Evolutionary conservation across 2,888 invertebrate genomes (phyloP), one percentile per base, ranked within the genome.

Genomic region (Apeira syringaria): DNA sequence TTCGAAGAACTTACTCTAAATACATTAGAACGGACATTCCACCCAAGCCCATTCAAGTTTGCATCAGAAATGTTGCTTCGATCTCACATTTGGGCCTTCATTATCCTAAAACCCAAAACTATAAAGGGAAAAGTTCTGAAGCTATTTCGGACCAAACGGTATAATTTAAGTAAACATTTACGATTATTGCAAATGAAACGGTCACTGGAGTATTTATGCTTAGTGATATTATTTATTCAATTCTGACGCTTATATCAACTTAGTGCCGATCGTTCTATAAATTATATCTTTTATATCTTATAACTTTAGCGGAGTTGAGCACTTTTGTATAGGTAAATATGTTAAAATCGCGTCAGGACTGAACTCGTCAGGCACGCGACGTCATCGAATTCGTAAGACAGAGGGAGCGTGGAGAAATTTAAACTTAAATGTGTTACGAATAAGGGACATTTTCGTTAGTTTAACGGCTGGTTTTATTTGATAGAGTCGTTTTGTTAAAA

Each of bases 51-150:
- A 58, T 61, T 60, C 51, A 51, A 64, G 56, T 66, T 63, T 55
- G 41, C 47, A 48, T 56, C 58, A 57, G 59, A 54, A 63, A 63
- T 56, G 59, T 52, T 57, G 45, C n/a, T 56, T 59, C 53, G 53
- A 58, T 57, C 48, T 47, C 55, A 56, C 53, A 59, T 54, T 57
- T 29, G 54, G 35, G 59, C 60, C 59, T 57, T 62, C 61, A 64
- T 65, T 63, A 67, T 37, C 53, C 47, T 47, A 51, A 44, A 53
- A 57, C 58, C 59, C 49, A 49, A 30, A 64, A 61, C 63, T 59
- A 59, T 50, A 52, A 61, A 66, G 49, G 56, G 50, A 47, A 61
- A 65, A 64, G 58, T 61, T 56, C 50, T 40, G 28, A 43, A 51
- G 43, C 47, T 52, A 49, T 59, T 61, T 31, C 31, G 47, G 46